Evolutionary conservation across 2,797 vertebrate genomes (phyloP), one percentile per base, ranked within the genome.

Genomic region (Momotus momota): DNA sequence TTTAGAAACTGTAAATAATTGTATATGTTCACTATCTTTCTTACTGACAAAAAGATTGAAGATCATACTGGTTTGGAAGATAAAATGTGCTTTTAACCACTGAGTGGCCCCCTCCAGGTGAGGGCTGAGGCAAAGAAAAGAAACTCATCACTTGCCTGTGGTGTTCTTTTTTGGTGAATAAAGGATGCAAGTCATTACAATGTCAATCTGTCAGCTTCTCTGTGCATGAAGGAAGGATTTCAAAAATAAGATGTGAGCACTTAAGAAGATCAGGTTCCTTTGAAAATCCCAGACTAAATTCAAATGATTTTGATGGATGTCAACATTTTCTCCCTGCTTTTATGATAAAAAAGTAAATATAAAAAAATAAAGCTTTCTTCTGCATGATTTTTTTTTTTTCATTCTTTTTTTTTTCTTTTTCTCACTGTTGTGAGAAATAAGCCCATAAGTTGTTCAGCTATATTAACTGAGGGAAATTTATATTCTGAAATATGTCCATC

Each of bases 201-300:
- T 79, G 77, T 92, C 86, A 88, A 64, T 70, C 67, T 72, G 27
- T 64, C 52, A 82, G 48, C 21, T 70, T 78, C 54, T 70, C 23
- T 73, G 84, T 81, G 83, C 26, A 19, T 22, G 54, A 78, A 61
- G 25, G 49, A 72, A 81, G 43, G 65, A 73, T 91, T 95, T 78
- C 23, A 66, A 71, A 89, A 91, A 66, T 55, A 82, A 58, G 8
- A 81, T 67, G 25, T 38, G 75, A 78, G 29, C 54, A 45, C 57
- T 93, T 94, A 95, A 92, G 83, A 86, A 73, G 80, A 85, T 90
- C 55, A 54, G 18, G 60, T 67, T 91, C 41, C 81, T 94, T 88
- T 72, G 43, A 58, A 93, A 93, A 91, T 61, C 64, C 26, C 7
- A 66, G 41, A 55, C 66, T 80, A 85, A 85, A 90, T 78, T 67